Conservation (phyloP, 2,888 invertebrate species). For the Rugalucina vietnamica region DNA sequence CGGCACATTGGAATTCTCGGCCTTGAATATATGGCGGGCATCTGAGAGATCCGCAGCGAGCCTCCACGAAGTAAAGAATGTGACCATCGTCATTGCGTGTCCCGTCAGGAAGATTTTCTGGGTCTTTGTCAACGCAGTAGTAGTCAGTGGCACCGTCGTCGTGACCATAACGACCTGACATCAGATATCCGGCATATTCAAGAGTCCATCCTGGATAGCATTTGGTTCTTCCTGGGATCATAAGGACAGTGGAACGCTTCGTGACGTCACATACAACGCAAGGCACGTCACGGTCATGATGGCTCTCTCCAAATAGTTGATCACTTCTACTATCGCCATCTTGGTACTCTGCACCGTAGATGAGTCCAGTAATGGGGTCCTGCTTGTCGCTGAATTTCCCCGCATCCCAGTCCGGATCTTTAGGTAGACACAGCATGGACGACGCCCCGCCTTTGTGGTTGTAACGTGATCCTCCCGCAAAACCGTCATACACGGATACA, state of each 20-base stretch:
- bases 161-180: background rate
- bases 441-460: background rate
- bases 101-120: background rate
- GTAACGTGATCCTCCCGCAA: background rate
- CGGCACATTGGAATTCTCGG: background rate
- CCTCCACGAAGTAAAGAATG: background rate
- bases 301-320: background rate
- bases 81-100: background rate
- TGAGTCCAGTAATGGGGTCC: background rate
- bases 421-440: background rate
- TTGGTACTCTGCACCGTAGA: background rate
- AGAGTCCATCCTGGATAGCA: background rate
- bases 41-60: background rate
- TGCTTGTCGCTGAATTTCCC: background rate
- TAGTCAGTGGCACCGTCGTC: background rate
- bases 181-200: background rate
- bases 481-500: background rate
- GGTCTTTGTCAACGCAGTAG: background rate
- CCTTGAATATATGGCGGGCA: background rate
- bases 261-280: background rate
- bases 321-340: background rate
- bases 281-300: background rate
- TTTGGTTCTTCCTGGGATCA: background rate
- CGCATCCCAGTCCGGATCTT: background rate
- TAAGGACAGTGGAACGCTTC: background rate